Conservation (phyloP, 2,113 vertebrate genomes). For the Aspiorhynchus laticeps region DNA sequence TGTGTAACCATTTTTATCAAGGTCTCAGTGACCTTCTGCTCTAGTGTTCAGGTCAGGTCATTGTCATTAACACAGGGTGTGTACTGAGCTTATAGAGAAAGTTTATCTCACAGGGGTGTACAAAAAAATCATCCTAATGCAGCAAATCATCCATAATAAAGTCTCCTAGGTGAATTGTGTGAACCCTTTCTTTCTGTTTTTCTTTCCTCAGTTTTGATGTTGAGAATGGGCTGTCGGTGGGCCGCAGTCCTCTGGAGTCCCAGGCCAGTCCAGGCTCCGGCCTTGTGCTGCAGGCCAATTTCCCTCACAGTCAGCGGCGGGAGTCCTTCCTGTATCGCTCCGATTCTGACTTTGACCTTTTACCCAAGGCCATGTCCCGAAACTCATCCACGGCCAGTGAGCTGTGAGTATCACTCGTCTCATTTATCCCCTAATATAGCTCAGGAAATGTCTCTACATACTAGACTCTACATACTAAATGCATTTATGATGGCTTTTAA, state of each 20-base stretch:
- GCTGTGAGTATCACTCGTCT: constrained; percentile 78
- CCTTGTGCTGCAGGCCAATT: constrained; percentile 79
- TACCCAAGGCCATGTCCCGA: constrained; percentile 85
- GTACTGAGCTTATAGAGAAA: background rate
- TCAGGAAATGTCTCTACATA: background rate
- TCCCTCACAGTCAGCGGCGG: constrained; percentile 84
- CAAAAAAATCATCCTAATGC: background rate
- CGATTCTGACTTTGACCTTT: constrained; percentile 91
- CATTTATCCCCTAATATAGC: background rate
- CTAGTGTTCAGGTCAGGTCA: background rate
- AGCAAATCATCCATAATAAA: background rate
- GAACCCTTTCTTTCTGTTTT: constrained; percentile 16
- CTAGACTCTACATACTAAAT: constrained; percentile 3
- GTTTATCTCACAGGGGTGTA: background rate
- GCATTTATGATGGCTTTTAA: background rate
- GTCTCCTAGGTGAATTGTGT: background rate
- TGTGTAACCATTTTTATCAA: background rate
- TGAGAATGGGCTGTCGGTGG: constrained; percentile 84
- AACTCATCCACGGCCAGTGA: constrained; percentile 89
- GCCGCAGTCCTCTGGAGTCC: constrained; percentile 78
- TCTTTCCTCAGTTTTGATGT: constrained; percentile 83
- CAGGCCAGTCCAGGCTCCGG: constrained; percentile 82
- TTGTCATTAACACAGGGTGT: background rate
- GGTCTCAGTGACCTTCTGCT: constrained; percentile 10
- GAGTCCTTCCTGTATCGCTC: constrained; percentile 96